Evolutionary conservation across 2,113 vertebrate species (phyloP), one percentile per base, ranked within the genome.

Genomic region (Accipiter virgatus): DNA sequence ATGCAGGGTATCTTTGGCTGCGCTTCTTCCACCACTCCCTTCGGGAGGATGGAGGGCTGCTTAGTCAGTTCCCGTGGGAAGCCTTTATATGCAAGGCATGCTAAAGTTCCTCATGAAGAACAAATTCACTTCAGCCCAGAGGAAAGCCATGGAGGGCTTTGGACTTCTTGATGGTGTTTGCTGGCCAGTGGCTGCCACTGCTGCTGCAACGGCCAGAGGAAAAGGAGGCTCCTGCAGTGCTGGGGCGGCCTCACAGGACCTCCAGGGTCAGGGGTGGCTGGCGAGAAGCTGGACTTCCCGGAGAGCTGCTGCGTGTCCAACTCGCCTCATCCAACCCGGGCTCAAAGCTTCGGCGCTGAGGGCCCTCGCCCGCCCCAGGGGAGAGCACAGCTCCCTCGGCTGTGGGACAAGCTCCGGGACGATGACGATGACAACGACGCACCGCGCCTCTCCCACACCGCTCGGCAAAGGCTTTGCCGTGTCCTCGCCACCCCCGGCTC

Each of bases 371-470:
- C 5, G 19, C 80, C 10, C 14, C n/a, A 0, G 1, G 10, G 43
- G 7, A 16, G 4, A 5, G 32, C 53, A 10, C 47, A 20, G 70
- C 71, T 42, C 38, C 47, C 62, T 50, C 2, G 6, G 29, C 4
- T n/a, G n/a, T n/a, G 2, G 53, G 65, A 38, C 4, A 1, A 6
- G 1, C 12, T 27, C 14, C 21, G 21, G 10, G 45, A 47, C 45
- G 45, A 20, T 16, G 0, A n/a, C n/a, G n/a, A n/a, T n/a, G n/a
- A 10, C 22, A 3, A 32, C 1, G 2, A 13, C 6, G 0, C n/a
- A 1, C 11, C 0, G 13, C 2, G 0, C 3, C 23, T 32, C 2
- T 36, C 38, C 16, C n/a, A 4, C 34, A 16, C 43, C n/a, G 0
- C 55, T 10, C 0, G 9, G 53, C 62, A 17, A 34, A 26, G 20